A percentile compares a stretch with the other conserved stretches of the same genome.
Evolutionary conservation across 2,113 vertebrate genomes (phyloP).

Genomic region (Neofelis nebulosa): DNA sequence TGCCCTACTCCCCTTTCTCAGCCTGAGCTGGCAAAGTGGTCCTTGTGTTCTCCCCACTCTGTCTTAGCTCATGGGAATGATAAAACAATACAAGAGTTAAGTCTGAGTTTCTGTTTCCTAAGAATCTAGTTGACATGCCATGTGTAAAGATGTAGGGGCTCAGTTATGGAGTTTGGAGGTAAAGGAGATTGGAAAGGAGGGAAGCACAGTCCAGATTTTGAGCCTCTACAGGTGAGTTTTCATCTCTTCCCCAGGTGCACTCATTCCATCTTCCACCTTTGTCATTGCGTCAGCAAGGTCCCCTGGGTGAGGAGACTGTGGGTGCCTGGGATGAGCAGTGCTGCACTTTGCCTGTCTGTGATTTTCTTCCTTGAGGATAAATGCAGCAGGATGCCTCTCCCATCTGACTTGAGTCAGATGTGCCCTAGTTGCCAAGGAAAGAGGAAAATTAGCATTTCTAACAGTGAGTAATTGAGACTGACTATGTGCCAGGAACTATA

Average conservation of each 20-base stretch:
- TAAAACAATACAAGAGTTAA: neutral
- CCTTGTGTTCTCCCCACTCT: neutral
- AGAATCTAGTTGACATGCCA: neutral
- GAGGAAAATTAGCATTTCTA: neutral
- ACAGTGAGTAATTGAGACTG: neutral
- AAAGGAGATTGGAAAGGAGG: neutral
- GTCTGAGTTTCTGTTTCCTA: neutral
- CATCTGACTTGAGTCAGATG: neutral
- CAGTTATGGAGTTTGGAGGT: neutral
- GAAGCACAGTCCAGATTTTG: neutral
- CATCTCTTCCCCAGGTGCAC: neutral
- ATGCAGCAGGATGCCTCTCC: neutral
- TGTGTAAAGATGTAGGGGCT: neutral
- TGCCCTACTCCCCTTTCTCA: neutral
- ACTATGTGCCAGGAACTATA: neutral
- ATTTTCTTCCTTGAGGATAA: neutral
- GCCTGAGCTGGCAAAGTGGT: neutral
- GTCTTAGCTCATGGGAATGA: neutral
- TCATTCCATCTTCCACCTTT: neutral
- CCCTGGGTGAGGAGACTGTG: neutral
- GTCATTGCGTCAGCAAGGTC: accelerated
- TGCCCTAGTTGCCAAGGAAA: constrained; percentile 3
- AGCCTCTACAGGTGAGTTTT: neutral
- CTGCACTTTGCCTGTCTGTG: neutral
- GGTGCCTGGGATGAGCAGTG: neutral